Evolutionary conservation across 2,797 vertebrate species (phyloP).

Genomic region (Acridotheres tristis): DNA sequence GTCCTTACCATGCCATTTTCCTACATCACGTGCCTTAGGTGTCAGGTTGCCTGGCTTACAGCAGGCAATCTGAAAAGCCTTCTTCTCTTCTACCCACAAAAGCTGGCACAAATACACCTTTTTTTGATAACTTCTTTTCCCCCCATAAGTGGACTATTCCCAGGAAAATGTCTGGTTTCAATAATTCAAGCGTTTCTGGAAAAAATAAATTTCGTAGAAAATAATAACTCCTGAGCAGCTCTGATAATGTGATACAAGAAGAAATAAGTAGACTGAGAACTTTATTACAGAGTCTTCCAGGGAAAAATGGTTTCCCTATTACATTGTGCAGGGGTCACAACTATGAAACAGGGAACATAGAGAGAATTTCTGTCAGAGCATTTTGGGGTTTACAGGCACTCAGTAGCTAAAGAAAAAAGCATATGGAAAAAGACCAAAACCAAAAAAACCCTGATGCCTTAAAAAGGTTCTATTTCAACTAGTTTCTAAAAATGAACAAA

Average conservation of each 20-base stretch:
- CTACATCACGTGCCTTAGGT: background rate
- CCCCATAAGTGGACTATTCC: background rate
- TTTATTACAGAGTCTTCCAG: background rate
- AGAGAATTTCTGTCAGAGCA: background rate
- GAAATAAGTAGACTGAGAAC: background rate
- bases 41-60: background rate
- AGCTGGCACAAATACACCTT: background rate
- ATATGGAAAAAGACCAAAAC: background rate
- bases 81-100: background rate
- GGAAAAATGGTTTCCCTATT: background rate
- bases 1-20: background rate
- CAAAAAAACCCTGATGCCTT: background rate
- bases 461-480: background rate
- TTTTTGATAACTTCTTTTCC: background rate
- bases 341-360: background rate
- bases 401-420: background rate
- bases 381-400: background rate
- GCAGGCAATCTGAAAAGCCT: too few species aligned
- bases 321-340: background rate
- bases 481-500: background rate
- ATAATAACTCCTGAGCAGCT: background rate
- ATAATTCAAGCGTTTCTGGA: background rate
- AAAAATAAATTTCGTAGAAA: background rate
- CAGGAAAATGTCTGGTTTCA: background rate
- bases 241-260: background rate